Conservation (phyloP, 1,140 invertebrate genomes). For the Aphelinus certus region DNA sequence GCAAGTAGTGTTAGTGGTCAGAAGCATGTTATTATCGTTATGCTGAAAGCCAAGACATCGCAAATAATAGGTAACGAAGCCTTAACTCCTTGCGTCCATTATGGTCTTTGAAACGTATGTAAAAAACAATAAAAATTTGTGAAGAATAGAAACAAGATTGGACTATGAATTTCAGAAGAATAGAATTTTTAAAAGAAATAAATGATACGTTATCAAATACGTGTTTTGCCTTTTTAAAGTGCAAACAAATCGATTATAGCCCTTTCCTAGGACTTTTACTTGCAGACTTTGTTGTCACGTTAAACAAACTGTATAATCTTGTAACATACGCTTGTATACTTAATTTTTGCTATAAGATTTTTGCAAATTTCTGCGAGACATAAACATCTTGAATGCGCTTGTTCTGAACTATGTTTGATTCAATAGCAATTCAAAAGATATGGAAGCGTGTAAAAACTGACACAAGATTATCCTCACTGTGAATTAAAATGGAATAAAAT, state of each 20-base stretch:
- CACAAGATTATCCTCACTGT: not conserved
- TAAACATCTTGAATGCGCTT: not conserved
- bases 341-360: conserved; percentile 26
- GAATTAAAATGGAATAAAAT: conserved; percentile 4
- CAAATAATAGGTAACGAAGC: conserved; percentile 20
- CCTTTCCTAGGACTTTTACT: conserved; percentile 37
- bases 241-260: conserved; percentile 22
- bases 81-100: conserved; percentile 37
- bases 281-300: conserved; percentile 29
- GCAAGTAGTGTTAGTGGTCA: conserved; percentile 8
- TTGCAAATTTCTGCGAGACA: conserved; percentile 21
- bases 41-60: conserved; percentile 21
- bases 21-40: conserved; percentile 35
- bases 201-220: not conserved
- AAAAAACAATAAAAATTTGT: conserved; percentile 20
- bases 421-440: not conserved
- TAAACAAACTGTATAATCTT: conserved; percentile 38
- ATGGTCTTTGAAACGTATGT: conserved; percentile 27
- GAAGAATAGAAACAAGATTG: conserved; percentile 24
- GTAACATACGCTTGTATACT: conserved; percentile 39
- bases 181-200: conserved; percentile 7
- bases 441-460: not conserved
- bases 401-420: conserved; percentile 1
- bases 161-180: conserved; percentile 9
- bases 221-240: conserved; percentile 14